Conservation (phyloP, 2,113 vertebrate species). For the Strigops habroptila region DNA sequence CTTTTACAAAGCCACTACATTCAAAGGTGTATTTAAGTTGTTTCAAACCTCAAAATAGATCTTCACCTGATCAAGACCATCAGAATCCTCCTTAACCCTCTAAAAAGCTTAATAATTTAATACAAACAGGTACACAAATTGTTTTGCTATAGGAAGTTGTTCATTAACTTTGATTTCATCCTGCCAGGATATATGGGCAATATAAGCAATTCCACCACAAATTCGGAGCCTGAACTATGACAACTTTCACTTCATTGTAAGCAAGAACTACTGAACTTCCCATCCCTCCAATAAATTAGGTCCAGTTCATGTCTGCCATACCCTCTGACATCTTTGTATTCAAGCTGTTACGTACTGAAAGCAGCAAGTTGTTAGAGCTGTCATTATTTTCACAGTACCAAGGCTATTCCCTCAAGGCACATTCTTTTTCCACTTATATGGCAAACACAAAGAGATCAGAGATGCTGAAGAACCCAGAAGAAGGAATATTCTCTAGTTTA, state of each 20-base stretch:
- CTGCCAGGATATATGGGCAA: background rate
- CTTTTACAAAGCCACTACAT: background rate
- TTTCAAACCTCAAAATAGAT: background rate
- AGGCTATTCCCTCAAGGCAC: background rate
- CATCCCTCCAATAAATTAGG: background rate
- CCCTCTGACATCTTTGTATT: background rate
- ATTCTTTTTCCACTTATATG: rapidly evolving
- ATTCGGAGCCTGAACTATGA: background rate
- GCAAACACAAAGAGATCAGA: background rate
- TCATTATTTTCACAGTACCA: background rate
- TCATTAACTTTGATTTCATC: background rate
- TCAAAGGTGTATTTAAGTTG: background rate
- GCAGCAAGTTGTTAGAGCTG: background rate
- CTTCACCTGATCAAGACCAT: background rate
- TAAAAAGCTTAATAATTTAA: background rate
- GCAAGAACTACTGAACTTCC: background rate
- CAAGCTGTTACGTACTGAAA: background rate
- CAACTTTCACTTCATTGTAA: background rate
- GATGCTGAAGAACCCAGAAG: background rate
- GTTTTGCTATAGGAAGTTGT: background rate
- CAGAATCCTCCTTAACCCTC: background rate
- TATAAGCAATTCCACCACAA: background rate
- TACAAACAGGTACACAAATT: background rate
- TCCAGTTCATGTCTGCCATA: rapidly evolving
- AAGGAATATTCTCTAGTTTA: background rate